These are phyloP conservation scores for Leptoteleia sp. DNA, from an alignment of 1,140 invertebrate genomes.

Conservation along the genomic window DNA sequence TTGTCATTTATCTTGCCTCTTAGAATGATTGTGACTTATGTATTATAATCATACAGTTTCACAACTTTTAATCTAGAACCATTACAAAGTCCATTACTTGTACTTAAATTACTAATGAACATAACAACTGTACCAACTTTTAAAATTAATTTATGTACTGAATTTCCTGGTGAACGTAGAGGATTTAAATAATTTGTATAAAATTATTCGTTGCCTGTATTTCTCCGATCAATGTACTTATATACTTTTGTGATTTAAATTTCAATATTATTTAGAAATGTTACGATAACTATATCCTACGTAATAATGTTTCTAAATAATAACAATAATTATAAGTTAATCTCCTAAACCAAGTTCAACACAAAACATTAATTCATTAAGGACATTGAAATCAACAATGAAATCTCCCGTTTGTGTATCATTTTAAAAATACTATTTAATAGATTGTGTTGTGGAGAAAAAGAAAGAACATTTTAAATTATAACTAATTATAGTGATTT, in stretches of 20 bases:
- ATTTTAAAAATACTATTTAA: no score
- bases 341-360: no score
- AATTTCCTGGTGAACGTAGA: conserved; percentile 23
- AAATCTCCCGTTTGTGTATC: no score
- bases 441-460: no score
- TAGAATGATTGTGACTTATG: conserved; percentile 31
- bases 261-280: no score
- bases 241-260: not conserved
- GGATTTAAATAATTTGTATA: conserved; percentile 20
- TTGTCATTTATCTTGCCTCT: conserved; percentile 12
- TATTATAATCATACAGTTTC: conserved; percentile 50
- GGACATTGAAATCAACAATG: no score
- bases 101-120: conserved; percentile 54
- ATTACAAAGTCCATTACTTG: conserved; percentile 57
- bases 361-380: no score
- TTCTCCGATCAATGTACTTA: conserved; percentile 5
- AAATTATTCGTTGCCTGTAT: conserved; percentile 6
- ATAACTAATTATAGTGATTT: no score
- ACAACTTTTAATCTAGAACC: conserved; percentile 51
- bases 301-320: no score
- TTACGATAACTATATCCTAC: no score
- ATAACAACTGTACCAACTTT: conserved; percentile 49
- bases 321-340: no score
- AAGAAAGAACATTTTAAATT: no score
- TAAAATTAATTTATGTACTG: conserved; percentile 58